Percentiles rank a stretch among this genome's conserved stretches.
Evolutionary conservation across 2,888 invertebrate species (phyloP).

Genomic region (Ypsolopha scabrella): DNA sequence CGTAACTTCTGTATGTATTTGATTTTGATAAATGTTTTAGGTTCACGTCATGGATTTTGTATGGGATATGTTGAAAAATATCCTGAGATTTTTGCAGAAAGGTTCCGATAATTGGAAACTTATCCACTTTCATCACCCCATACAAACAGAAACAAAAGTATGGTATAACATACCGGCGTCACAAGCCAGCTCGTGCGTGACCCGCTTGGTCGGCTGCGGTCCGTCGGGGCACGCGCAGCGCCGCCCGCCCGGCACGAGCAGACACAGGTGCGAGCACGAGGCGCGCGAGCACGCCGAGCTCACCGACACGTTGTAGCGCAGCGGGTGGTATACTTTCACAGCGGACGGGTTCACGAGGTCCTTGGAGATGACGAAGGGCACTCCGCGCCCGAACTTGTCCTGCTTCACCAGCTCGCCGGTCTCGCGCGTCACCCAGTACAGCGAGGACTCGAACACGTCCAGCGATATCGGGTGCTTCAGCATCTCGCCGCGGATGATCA

Average conservation of each 20-base stretch:
- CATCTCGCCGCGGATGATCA: slow-evolving; percentile 78
- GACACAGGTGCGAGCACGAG: slow-evolving; percentile 92
- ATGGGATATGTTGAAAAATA: too few species aligned
- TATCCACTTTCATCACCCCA: too few species aligned
- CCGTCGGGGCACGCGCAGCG: slow-evolving; percentile 93
- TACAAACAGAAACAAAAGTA: too few species aligned
- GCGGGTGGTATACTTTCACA: slow-evolving; percentile 87
- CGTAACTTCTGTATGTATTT: too few species aligned
- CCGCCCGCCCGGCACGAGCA: slow-evolving; percentile 88
- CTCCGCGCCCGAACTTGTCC: slow-evolving; percentile 97
- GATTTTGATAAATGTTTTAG: too few species aligned
- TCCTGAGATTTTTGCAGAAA: too few species aligned
- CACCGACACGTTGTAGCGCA: slow-evolving; percentile 82
- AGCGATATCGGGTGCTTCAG: slow-evolving; percentile 86
- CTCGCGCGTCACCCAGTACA: slow-evolving; percentile 95
- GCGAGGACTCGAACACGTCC: slow-evolving; percentile 93
- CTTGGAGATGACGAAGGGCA: slow-evolving; percentile 84
- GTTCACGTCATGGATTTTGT: too few species aligned
- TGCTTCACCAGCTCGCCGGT: slow-evolving; percentile 89
- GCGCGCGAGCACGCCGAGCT: slow-evolving; percentile 69
- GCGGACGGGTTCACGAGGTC: slow-evolving; percentile 89
- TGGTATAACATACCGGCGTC: slow-evolving; percentile 69
- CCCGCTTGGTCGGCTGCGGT: slow-evolving; percentile 60
- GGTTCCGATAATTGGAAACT: too few species aligned
- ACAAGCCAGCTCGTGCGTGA: slow-evolving; percentile 77